Conservation (phyloP, 2,797 vertebrate genomes). For the Parauchenoglanis punctatus region DNA sequence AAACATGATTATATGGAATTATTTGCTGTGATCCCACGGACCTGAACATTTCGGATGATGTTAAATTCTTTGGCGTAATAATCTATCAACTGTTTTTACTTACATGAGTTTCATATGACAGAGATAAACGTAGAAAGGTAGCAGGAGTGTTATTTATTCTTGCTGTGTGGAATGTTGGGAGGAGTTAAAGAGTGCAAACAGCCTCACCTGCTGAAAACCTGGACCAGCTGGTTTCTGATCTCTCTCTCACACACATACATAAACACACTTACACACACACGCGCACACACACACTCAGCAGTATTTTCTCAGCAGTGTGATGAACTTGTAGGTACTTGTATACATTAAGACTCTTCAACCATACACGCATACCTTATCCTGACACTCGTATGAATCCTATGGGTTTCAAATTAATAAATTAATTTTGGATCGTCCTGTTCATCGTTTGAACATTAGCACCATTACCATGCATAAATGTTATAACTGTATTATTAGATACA, state of each 20-base stretch:
- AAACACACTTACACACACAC: background rate
- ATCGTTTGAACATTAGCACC: background rate
- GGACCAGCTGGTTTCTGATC: constrained; percentile 12
- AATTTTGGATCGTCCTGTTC: too few species aligned
- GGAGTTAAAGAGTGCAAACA: background rate
- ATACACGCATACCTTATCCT: background rate
- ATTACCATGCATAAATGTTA: background rate
- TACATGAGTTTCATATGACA: background rate
- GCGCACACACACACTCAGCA: background rate
- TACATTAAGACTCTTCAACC: background rate
- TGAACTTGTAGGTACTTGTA: background rate
- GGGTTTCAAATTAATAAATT: background rate
- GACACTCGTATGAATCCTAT: background rate
- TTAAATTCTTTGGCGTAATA: background rate
- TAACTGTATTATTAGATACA: background rate
- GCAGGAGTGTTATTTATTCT: background rate
- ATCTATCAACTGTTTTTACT: background rate
- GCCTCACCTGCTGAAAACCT: constrained; percentile 6
- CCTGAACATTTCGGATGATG: background rate
- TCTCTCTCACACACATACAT: background rate
- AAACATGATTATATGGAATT: background rate
- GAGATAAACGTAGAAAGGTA: background rate
- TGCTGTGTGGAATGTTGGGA: background rate
- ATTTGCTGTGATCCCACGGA: background rate
- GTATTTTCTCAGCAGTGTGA: background rate